Evolutionary conservation across 2,113 vertebrate genomes (phyloP).

Genomic region (Myiopsitta monachus): DNA sequence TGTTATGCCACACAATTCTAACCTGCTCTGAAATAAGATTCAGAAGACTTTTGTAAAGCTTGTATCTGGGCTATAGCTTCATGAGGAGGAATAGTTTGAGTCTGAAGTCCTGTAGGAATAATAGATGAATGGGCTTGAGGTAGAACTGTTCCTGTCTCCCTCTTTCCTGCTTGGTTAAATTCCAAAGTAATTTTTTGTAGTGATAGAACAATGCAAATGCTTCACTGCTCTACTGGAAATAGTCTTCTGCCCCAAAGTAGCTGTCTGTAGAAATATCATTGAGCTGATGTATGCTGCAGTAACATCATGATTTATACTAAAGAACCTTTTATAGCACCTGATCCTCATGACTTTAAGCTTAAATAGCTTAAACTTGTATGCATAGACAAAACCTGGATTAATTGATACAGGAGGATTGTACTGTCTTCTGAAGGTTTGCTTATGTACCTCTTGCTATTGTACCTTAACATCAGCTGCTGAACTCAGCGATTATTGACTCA

Average conservation of each 20-base stretch:
- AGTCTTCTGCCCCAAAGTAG: neutral
- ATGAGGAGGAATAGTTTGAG: neutral
- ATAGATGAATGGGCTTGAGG: neutral
- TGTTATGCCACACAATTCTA: neutral
- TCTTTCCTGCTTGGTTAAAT: neutral
- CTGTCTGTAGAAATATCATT: neutral
- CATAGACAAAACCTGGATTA: neutral
- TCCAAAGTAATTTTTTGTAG: neutral
- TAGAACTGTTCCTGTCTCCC: neutral
- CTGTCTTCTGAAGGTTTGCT: neutral
- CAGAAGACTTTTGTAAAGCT: neutral
- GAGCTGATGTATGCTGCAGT: neutral
- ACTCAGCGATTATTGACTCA: accelerated
- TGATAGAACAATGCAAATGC: neutral
- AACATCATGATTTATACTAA: neutral
- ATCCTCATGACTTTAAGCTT: neutral
- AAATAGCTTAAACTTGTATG: neutral
- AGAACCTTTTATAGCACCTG: neutral
- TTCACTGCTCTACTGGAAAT: neutral
- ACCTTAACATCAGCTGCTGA: neutral
- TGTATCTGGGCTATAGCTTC: neutral
- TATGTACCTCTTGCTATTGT: neutral
- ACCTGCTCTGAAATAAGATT: neutral
- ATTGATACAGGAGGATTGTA: neutral
- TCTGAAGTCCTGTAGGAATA: neutral